A percentile compares a stretch with the other conserved stretches of the same genome.
Evolutionary conservation across 2,888 invertebrate species (phyloP).

Genomic region (Punctoribates punctum): DNA sequence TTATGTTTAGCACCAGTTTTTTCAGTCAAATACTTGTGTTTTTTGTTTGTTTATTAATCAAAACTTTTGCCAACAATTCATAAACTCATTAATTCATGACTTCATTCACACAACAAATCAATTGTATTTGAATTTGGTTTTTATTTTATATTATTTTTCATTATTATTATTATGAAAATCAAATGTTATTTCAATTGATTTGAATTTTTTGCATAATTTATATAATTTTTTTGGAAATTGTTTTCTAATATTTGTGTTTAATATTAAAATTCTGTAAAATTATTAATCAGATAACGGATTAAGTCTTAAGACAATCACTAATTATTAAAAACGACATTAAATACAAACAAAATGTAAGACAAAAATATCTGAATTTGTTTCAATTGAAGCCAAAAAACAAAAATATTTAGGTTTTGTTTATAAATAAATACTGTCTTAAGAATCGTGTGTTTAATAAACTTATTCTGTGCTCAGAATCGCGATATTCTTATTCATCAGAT

Average conservation of each 20-base stretch:
- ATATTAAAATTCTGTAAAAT: background rate
- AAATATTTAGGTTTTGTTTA: too few relatives aligned
- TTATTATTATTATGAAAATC: background rate
- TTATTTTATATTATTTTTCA: too few relatives aligned
- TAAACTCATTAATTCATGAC: background rate
- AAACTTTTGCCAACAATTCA: conserved; percentile 3
- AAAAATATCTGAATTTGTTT: background rate
- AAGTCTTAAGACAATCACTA: background rate
- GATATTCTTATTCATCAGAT: too few relatives aligned
- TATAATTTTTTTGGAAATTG: background rate
- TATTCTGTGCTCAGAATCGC: too few relatives aligned
- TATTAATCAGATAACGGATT: background rate
- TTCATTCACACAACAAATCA: too few relatives aligned
- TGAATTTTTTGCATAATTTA: conserved; percentile 6
- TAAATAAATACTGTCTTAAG: too few relatives aligned
- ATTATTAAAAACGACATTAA: background rate
- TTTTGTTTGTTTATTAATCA: background rate
- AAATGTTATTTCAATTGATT: conserved; percentile 20
- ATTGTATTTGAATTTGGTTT: too few relatives aligned
- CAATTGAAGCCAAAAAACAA: background rate
- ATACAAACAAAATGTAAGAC: background rate
- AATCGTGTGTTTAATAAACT: too few relatives aligned
- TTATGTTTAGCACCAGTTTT: background rate
- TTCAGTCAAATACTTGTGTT: background rate
- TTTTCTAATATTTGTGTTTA: background rate